phyloP scores from a whole-genome alignment of 2,797 vertebrate species.

The Phoeniculus purpureus region DNA sequence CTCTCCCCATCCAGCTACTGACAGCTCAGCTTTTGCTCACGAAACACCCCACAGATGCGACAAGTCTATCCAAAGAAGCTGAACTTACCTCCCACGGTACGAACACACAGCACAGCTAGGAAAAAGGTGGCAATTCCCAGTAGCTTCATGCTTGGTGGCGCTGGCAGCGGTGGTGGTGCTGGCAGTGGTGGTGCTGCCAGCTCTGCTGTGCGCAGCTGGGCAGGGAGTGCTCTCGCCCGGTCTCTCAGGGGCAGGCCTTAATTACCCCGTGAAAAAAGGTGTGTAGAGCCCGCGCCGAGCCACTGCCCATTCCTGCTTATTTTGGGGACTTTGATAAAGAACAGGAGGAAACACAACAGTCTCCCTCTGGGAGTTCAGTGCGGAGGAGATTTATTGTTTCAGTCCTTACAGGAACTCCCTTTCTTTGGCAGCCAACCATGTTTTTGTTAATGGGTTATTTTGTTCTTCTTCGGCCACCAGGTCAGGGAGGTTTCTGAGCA shows the following conservation, averaged over 20 bases:
- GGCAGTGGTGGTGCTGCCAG: neutral
- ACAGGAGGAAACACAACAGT: slow-evolving; percentile 86
- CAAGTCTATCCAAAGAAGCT: neutral
- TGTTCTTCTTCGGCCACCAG: slow-evolving; percentile 77
- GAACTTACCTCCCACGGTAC: slow-evolving; percentile 64
- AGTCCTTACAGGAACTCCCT: slow-evolving; percentile 84
- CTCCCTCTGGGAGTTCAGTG: slow-evolving; percentile 87
- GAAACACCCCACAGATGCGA: neutral
- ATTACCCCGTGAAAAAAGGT: slow-evolving; percentile 80
- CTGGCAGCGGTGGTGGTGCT: neutral
- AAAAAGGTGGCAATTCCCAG: slow-evolving; percentile 65
- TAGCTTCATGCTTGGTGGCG: slow-evolving; percentile 78
- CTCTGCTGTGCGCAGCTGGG: slow-evolving; percentile 49
- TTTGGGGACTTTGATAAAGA: slow-evolving; percentile 89
- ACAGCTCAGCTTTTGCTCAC: slow-evolving; percentile 4
- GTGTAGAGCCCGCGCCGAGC: slow-evolving; percentile 72
- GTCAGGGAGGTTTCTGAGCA: slow-evolving; percentile 72
- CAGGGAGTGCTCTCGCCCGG: slow-evolving; percentile 49
- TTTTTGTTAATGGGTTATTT: slow-evolving; percentile 81
- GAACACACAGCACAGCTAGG: slow-evolving; percentile 57
- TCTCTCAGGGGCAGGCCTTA: slow-evolving; percentile 47
- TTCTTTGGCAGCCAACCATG: slow-evolving; percentile 80
- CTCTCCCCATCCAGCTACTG: neutral
- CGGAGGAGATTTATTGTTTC: slow-evolving; percentile 84
- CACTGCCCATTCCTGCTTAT: slow-evolving; percentile 83